These are phyloP conservation scores for Hydropsyche tenuis DNA, from an alignment of 1,140 invertebrate species.

Conservation along the genomic window DNA sequence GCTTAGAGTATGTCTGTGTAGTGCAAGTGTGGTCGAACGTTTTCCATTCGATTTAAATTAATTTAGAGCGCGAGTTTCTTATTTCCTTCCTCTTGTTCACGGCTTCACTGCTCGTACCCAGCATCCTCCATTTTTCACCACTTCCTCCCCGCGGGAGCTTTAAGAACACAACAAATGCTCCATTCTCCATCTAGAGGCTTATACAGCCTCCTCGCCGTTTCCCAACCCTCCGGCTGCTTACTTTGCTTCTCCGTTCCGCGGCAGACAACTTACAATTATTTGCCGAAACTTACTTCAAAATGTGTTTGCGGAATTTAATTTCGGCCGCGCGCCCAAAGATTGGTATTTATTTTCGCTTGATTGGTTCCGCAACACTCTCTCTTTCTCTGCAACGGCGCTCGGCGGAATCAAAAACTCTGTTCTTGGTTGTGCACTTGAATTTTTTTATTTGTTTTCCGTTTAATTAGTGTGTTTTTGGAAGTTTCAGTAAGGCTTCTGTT, in stretches of 20 bases:
- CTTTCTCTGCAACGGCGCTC: neutral
- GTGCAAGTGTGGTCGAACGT: conserved; percentile 36
- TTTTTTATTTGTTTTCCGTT: neutral
- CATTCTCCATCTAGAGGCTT: conserved; percentile 35
- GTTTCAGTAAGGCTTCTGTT: neutral
- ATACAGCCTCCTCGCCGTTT: conserved; percentile 28
- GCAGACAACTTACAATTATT: conserved; percentile 47
- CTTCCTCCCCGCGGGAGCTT: conserved; percentile 37
- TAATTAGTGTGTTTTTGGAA: neutral
- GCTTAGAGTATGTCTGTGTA: neutral
- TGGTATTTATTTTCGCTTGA: conserved; percentile 50
- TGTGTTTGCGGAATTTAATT: conserved; percentile 51
- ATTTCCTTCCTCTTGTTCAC: conserved; percentile 45
- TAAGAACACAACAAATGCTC: conserved; percentile 50
- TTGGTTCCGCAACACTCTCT: conserved; percentile 43
- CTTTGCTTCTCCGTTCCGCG: neutral
- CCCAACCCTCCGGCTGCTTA: neutral
- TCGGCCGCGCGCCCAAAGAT: conserved; percentile 42
- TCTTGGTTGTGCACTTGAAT: neutral
- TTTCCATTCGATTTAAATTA: conserved; percentile 50
- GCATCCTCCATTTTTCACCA: conserved; percentile 37
- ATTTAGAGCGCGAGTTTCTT: conserved; percentile 46
- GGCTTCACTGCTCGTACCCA: conserved; percentile 17
- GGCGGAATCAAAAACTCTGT: neutral
- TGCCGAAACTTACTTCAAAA: conserved; percentile 49